Evolutionary conservation across 2,113 vertebrate species (phyloP), one percentile per base, ranked within the genome.

Genomic region (Ammodytes dubius): DNA sequence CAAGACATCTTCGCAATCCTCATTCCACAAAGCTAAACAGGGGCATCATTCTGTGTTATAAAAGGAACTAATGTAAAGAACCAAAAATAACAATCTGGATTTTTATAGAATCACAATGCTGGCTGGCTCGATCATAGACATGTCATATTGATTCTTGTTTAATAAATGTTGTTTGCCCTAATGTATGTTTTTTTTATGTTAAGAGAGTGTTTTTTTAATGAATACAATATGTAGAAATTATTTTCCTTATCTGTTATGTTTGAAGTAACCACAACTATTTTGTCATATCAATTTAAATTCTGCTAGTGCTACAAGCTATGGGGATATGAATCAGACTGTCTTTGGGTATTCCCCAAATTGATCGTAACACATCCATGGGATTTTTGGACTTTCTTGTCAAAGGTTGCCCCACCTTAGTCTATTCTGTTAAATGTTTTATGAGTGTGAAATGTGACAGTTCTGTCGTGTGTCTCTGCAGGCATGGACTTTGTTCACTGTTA

Each of bases 1-100:
- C 9, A 45, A 42, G 15, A 72, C 58, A 15, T 10, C 19, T 6
- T 79, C 46, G 61, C n/a, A 27, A 5, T 46, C 74, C 2, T 12
- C 3, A 10, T n/a, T 70, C 13, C 45, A 54, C 6, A 50, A 71
- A 59, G 46, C 17, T 39, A 47, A 60, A 39, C 9, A 43, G 40
- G 35, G 4, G 2, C 52, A 14, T 56, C 59, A 8, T 5, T 46
- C 4, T n/a, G 9, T 84, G 5, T 60, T 74, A 64, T 83, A 49
- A 87, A 27, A 37, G 64, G 13, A 49, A 52, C 65, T 7, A 8
- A 17, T 66, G 45, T 7, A 17, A n/a, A 64, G 10, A 66, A 42
- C 13, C 27, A 45, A 46, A n/a, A 61, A 54, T 37, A 6, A 4
- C 5, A 17, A 12, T 1, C 15, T 35, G 35, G 12, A 13, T 37